Evolutionary conservation across 2,888 invertebrate genomes (phyloP).

Genomic region (Brachyopa scutellaris): DNA sequence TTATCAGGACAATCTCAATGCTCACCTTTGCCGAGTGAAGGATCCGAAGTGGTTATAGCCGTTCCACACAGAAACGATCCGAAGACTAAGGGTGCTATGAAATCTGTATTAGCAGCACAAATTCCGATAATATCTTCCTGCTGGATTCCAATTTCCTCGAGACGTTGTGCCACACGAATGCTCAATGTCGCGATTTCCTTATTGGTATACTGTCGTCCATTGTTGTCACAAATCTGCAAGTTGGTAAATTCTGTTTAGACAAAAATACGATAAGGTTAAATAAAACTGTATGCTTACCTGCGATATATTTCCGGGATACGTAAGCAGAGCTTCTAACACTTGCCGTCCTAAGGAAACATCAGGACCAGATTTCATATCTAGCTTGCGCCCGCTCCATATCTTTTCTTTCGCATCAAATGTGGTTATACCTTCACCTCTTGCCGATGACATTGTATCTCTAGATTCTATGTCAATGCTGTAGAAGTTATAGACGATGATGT

Average conservation of each 20-base stretch:
- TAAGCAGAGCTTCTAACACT: background rate
- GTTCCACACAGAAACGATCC: slow-evolving; percentile 57
- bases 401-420: background rate
- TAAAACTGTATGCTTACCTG: slow-evolving; percentile 27
- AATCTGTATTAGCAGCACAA: slow-evolving; percentile 77
- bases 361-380: background rate
- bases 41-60: background rate
- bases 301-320: background rate
- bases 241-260: too few species aligned
- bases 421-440: too few species aligned
- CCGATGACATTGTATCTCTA: too few species aligned
- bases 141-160: slow-evolving; percentile 70
- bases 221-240: slow-evolving; percentile 77
- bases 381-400: slow-evolving; percentile 22
- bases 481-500: too few species aligned
- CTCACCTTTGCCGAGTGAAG: slow-evolving; percentile 10
- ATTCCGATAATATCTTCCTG: slow-evolving; percentile 79
- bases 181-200: slow-evolving; percentile 77
- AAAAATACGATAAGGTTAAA: too few species aligned
- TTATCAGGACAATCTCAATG: background rate
- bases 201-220: slow-evolving; percentile 77
- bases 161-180: slow-evolving; percentile 78
- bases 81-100: slow-evolving; percentile 78
- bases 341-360: slow-evolving; percentile 11
- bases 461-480: too few species aligned